Conservation (phyloP, 2,113 vertebrate genomes). For the Mormyrus iriodes region DNA sequence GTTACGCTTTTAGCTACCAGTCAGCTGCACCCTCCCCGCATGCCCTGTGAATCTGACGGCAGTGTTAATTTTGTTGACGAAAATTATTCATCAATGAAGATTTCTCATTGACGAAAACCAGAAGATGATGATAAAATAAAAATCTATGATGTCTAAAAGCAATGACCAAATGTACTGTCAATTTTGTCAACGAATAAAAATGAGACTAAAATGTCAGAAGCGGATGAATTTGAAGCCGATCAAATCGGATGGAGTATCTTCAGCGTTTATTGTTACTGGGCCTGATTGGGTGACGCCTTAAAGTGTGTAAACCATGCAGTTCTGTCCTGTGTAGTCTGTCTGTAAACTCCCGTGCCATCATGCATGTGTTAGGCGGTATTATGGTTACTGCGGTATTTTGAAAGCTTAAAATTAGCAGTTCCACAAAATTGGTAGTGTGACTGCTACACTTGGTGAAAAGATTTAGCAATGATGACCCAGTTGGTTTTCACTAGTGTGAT, state of each 20-base stretch:
- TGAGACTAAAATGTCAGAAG: not conserved
- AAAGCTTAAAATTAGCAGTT: not conserved
- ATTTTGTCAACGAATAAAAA: not conserved
- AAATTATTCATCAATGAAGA: too few species aligned
- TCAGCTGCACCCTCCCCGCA: too few species aligned
- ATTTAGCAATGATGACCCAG: not conserved
- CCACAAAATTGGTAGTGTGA: not conserved
- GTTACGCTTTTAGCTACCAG: too few species aligned
- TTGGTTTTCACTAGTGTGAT: not conserved
- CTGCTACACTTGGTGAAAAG: not conserved
- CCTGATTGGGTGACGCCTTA: not conserved
- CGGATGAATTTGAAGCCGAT: not conserved
- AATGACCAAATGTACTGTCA: not conserved
- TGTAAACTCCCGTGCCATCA: not conserved
- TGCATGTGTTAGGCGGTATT: not conserved
- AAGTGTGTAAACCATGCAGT: not conserved
- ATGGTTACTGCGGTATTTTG: not conserved
- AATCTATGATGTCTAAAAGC: not conserved
- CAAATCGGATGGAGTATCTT: not conserved
- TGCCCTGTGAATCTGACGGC: not conserved
- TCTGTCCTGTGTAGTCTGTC: not conserved
- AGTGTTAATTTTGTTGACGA: too few species aligned
- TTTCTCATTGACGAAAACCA: not conserved
- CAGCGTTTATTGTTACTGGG: not conserved
- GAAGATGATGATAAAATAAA: not conserved